Percentiles rank a stretch among this genome's conserved stretches.
phyloP scores from a whole-genome alignment of 2,797 vertebrate species.

The Euphonia xanthogaster region DNA sequence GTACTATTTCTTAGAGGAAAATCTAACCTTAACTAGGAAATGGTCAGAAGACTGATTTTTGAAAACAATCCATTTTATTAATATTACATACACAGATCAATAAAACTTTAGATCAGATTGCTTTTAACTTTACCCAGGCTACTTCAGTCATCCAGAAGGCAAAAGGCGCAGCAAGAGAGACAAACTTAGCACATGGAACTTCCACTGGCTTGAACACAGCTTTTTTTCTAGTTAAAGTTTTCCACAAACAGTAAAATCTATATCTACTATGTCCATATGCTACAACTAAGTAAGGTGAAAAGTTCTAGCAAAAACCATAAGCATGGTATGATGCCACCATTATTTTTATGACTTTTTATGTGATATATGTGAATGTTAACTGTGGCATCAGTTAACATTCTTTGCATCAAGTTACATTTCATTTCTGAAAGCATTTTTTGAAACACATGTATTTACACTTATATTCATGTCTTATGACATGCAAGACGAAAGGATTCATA shows the following conservation, averaged over 20 bases:
- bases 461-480: not conserved
- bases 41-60: not conserved
- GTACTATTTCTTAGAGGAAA: not conserved
- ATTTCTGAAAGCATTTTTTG: not conserved
- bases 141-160: not conserved
- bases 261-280: not conserved
- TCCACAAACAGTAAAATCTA: not conserved
- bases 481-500: not conserved
- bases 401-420: not conserved
- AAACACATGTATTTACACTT: not conserved
- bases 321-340: not conserved
- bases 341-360: not conserved
- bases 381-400: not conserved
- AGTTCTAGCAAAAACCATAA: not conserved
- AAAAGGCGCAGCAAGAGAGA: not conserved
- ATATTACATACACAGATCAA: not conserved
- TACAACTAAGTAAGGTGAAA: not conserved
- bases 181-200: not conserved
- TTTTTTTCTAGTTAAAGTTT: not conserved
- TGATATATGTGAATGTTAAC: too few relatives aligned
- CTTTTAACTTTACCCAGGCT: not conserved
- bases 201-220: fast-evolving
- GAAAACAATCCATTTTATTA: not conserved
- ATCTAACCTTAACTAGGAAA: not conserved
- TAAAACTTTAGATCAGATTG: not conserved